A percentile compares a stretch with the other conserved stretches of the same genome.
These are phyloP conservation scores for Lacerta viridis DNA, from an alignment of 2,797 vertebrate species.

Conservation along the genomic window DNA sequence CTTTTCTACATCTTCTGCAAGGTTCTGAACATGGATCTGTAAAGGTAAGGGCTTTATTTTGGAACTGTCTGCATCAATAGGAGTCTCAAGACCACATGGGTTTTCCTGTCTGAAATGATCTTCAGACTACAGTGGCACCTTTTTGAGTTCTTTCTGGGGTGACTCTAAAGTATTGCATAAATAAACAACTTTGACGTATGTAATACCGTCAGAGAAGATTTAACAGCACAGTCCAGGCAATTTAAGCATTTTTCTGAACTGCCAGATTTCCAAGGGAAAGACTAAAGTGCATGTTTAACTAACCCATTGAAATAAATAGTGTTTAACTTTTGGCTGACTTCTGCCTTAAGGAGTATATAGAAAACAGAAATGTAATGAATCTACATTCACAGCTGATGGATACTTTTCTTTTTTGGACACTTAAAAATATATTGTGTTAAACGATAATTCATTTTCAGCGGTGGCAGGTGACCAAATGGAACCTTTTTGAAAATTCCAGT, in stretches of 20 bases:
- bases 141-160: neutral
- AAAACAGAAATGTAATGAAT: neutral
- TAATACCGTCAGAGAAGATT: neutral
- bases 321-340: conserved; percentile 15
- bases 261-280: neutral
- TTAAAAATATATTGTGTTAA: conserved; percentile 6
- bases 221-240: neutral
- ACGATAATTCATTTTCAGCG: conserved; percentile 21
- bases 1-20: conserved; percentile 78
- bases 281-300: neutral
- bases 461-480: conserved; percentile 32
- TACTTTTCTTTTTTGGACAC: neutral
- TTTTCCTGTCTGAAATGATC: conserved; percentile 26
- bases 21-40: conserved; percentile 77
- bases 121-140: neutral
- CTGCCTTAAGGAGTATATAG: neutral
- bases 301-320: conserved; percentile 25
- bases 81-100: conserved; percentile 18
- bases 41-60: conserved; percentile 78
- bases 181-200: neutral
- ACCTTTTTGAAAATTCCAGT: neutral
- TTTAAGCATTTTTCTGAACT: neutral
- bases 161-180: neutral
- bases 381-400: neutral
- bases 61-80: neutral